Evolutionary conservation across 1,140 invertebrate species (phyloP), one percentile per base, ranked within the genome.

Genomic region (Anastrepha ludens): DNA sequence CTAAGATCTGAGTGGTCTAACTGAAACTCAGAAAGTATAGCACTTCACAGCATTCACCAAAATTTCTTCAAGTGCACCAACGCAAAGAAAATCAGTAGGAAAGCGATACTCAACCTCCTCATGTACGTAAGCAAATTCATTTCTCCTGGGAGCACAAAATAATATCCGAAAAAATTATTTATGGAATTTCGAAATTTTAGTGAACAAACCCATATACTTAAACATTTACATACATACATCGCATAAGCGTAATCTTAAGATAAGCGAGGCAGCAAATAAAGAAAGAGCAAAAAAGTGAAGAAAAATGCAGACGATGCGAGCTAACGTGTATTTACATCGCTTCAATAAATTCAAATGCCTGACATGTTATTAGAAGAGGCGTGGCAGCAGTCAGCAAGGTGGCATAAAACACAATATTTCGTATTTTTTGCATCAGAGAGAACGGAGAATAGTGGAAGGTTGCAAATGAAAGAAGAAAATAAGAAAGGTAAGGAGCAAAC

Each of bases 401-500:
- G 74, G 70, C 47, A 55, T 55, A 81, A 55, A 81, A 55, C 55
- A 81, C 47, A 81, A 81, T 50, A 81, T 55, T 81, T 74, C 39
- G 67, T 64, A 62, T 87, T 87, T 85, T 74, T 85, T 87, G 87
- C 70, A 85, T 87, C 87, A 87, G 29, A 60, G 55, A 7, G 62
- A 86, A 20, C 13, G 59, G 7, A 17, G 29, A 41, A 85, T 17
- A n/a, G 39, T 11, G 58, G 29, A 65, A n/a, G 8, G 3, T 17
- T 47, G 41, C 41, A 50, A 81, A 29, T 2, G 13, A 50, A 15
- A 29, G 7, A 4, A 7, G 2, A 17, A 2, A 8, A n/a, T 58
- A 29, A 81, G 50, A 20, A 29, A 29, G 29, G 29, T 29, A 29
- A 29, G 29, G 29, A 29, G 29, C 29, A 29, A 29, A 29, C 29